These are phyloP conservation scores for Neomonachus schauinslandi DNA, from an alignment of 2,113 vertebrate genomes.

Conservation along the genomic window DNA sequence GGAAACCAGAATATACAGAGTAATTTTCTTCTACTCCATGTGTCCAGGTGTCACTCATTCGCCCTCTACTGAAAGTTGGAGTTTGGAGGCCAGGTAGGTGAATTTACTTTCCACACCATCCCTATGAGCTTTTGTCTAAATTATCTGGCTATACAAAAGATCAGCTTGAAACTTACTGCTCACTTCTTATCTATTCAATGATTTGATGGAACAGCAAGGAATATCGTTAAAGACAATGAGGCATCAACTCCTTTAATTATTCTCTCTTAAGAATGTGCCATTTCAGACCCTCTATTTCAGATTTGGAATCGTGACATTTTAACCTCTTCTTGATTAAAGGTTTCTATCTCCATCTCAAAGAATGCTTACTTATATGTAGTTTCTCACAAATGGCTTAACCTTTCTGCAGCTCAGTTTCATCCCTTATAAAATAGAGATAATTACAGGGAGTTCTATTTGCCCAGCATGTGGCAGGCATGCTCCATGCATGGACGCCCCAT, in stretches of 20 bases:
- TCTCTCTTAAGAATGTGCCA: constrained; percentile 76
- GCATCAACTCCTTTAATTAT: constrained; percentile 80
- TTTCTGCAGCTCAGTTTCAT: constrained; percentile 73
- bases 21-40: not conserved
- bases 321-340: constrained; percentile 81
- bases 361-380: constrained; percentile 75
- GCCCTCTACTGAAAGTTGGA: constrained; percentile 32
- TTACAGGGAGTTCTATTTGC: constrained; percentile 59
- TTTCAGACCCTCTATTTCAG: constrained; percentile 75
- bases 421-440: constrained; percentile 67
- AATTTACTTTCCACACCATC: constrained; percentile 57
- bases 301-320: constrained; percentile 76
- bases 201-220: constrained; percentile 73
- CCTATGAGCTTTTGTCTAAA: constrained; percentile 67
- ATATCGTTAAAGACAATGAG: constrained; percentile 82
- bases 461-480: constrained; percentile 68
- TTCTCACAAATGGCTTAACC: constrained; percentile 75
- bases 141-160: constrained; percentile 74
- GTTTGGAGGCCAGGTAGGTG: not conserved
- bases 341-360: constrained; percentile 74
- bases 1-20: not conserved
- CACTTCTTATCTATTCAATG: constrained; percentile 72
- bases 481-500: not conserved
- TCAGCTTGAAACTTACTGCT: constrained; percentile 77
- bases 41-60: not conserved